Percentiles rank a stretch among this genome's conserved stretches.
phyloP scores from a whole-genome alignment of 2,888 invertebrate genomes.

The Eupsilia transversa region DNA sequence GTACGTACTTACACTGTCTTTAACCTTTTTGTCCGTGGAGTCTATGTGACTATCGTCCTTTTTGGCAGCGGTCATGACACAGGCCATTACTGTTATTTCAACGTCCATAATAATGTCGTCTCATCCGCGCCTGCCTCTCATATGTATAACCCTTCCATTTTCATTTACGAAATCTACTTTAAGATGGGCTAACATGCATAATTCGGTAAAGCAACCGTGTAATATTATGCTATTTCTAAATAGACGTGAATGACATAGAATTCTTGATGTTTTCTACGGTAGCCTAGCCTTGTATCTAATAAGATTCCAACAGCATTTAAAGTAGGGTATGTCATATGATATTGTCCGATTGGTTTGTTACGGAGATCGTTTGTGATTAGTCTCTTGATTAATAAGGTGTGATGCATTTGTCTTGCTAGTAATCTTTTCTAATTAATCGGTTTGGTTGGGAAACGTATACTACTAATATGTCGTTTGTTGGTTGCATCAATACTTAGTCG shows the following conservation, averaged over 20 bases:
- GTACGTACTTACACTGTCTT: background rate
- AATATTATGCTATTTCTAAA: constrained; percentile 55
- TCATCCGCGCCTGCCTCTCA: background rate
- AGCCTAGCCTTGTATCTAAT: constrained; percentile 52
- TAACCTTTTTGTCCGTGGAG: background rate
- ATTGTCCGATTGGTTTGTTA: background rate
- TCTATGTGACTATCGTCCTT: background rate
- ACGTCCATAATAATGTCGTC: background rate
- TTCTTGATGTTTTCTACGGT: constrained; percentile 39
- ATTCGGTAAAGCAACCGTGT: constrained; percentile 40
- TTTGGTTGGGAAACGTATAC: constrained; percentile 8
- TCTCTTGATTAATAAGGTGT: background rate
- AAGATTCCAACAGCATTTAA: constrained; percentile 50
- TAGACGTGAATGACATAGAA: constrained; percentile 41
- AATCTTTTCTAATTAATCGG: background rate
- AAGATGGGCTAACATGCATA: constrained; percentile 42
- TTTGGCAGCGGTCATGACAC: background rate
- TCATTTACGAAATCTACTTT: constrained; percentile 20
- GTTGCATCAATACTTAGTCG: constrained; percentile 47
- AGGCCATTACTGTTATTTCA: no score
- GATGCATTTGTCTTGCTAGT: background rate
- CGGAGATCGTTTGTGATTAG: background rate
- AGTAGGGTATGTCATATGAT: constrained; percentile 22
- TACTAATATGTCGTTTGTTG: constrained; percentile 8
- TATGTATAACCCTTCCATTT: constrained; percentile 1